phyloP scores from a whole-genome alignment of 2,113 vertebrate genomes.

The Eonycteris spelaea region DNA sequence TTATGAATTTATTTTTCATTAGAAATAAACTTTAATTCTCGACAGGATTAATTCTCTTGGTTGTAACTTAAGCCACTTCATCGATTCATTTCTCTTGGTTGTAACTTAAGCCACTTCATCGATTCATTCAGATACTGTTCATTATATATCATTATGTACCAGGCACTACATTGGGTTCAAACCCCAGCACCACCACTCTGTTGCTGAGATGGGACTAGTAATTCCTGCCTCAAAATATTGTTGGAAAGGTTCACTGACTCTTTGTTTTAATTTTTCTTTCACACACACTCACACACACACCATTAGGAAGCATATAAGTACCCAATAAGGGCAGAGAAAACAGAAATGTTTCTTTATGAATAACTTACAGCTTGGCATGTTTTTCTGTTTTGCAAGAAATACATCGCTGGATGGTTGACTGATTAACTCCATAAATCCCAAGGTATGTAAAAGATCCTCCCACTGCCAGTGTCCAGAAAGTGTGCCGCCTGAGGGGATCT shows the following conservation, averaged over 20 bases:
- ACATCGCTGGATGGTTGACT: conserved; percentile 90
- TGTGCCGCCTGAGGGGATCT: conserved; percentile 88
- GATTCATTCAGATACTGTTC: background rate
- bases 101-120: background rate
- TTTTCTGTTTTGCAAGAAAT: conserved; percentile 90
- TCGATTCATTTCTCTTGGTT: background rate
- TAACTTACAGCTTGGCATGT: conserved; percentile 88
- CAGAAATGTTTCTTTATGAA: background rate
- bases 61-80: background rate
- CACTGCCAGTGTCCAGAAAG: conserved; percentile 89
- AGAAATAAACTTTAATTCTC: background rate
- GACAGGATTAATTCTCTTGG: background rate
- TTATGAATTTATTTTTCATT: background rate
- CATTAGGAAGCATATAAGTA: background rate
- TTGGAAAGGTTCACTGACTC: background rate
- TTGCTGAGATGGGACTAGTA: background rate
- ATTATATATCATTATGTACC: background rate
- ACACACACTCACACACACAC: background rate
- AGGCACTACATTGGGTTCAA: background rate
- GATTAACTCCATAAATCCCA: conserved; percentile 90
- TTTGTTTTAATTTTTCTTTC: background rate
- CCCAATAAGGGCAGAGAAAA: background rate
- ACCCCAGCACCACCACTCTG: background rate
- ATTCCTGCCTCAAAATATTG: background rate
- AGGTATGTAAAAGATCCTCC: conserved; percentile 93